Evolutionary conservation across 23 tunicate genomes (phyloP).

Genomic region (Botrylloides violaceus): DNA sequence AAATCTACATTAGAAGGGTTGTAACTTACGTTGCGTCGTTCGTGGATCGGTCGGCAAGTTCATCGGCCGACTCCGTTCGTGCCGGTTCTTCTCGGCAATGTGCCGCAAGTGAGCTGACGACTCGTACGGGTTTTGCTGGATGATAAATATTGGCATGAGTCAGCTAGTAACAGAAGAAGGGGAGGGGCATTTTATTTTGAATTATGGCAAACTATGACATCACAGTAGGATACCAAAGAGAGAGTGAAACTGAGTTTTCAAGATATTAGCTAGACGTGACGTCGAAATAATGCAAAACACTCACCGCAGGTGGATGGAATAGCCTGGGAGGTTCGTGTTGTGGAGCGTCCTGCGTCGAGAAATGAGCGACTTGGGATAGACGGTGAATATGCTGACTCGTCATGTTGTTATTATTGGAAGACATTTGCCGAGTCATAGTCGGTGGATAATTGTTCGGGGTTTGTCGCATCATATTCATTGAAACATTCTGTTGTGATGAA

Average conservation of each 20-base stretch:
- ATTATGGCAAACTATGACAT: too few relatives aligned
- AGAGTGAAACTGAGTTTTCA: background rate
- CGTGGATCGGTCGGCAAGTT: slow-evolving; percentile 11
- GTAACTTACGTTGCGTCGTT: background rate
- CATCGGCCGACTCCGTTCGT: slow-evolving; percentile 8
- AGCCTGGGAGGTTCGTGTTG: slow-evolving; percentile 24
- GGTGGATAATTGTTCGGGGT: slow-evolving; percentile 9
- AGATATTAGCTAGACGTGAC: background rate
- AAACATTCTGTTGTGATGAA: slow-evolving; percentile 21
- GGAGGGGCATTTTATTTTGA: too few relatives aligned
- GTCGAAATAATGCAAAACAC: background rate
- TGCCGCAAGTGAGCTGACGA: background rate
- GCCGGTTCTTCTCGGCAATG: slow-evolving; percentile 13
- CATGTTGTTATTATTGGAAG: slow-evolving; percentile 4
- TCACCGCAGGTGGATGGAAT: slow-evolving; percentile 14
- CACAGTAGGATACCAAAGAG: too few relatives aligned
- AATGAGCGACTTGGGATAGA: slow-evolving; percentile 3
- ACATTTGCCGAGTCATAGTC: background rate
- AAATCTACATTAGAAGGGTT: background rate
- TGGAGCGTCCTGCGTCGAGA: slow-evolving; percentile 14
- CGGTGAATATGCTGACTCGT: slow-evolving; percentile 26
- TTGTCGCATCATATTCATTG: slow-evolving; percentile 16
- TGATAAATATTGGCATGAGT: too few relatives aligned
- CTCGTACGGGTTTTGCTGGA: background rate
- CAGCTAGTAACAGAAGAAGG: background rate